Base-by-base conservation (phyloP, 2,113 vertebrate genomes). In the Lates calcarifer region DNA sequence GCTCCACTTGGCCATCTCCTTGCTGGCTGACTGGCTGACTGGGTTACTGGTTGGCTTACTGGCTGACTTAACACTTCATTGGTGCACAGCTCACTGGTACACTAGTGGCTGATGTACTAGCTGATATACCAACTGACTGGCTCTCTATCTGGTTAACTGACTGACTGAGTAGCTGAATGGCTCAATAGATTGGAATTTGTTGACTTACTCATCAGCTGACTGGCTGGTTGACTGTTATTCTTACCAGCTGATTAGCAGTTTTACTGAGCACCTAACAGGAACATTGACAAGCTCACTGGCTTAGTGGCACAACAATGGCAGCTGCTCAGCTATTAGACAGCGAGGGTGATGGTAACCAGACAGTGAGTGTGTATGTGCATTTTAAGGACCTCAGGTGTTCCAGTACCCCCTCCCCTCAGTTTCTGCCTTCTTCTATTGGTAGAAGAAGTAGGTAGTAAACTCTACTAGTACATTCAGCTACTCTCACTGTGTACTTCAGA, bases 1-100 rank as follows among this genome's bases (percentile, higher is more conserved):
- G 65, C 73, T 83, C 79, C 68, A 67, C 61, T 91, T 83, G 70
- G 76, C 79, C 65, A 53, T 67, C 41, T 62, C 17, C 70, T 75
- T 84, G 37, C 60, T 78, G 65, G 70, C 68, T 79, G 58, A 41
- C 31, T 81, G 28, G 43, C 9, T 47, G 61, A 69, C 26, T 75
- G 26, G 56, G 71, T 83, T 41, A 63, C 33, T 73, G 47, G 56
- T 58, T 67, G 68, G 68, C 65, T 57, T 43, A 57, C 35, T 66
- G 33, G 22, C 41, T 2, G 71, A 33, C 39, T 66, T 33, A 58
- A 58, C 67, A 63, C 37, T 64, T 69, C n/a, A 64, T 43, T 69
- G 75, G 66, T 63, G 69, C 41, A 68, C 66, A 41, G 55, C 45
- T 63, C 57, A 4, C 41, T 67, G 53, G 29, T 55, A 53, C 28